Conservation (phyloP, 2,797 vertebrate species). For the Thunnus albacares region DNA sequence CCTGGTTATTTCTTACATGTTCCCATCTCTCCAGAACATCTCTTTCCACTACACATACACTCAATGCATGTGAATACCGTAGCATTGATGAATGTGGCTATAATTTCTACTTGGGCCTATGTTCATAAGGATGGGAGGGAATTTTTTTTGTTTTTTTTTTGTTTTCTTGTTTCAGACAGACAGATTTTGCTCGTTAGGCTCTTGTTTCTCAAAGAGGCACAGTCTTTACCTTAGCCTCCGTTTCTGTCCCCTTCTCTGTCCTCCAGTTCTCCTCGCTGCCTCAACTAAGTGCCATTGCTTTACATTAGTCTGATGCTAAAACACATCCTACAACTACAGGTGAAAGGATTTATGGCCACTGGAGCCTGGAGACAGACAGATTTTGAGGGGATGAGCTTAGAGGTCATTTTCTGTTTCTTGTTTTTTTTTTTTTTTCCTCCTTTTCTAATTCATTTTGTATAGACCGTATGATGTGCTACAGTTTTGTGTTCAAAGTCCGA, state of each 20-base stretch:
- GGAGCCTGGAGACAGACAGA: background rate
- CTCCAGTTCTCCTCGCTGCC: slow-evolving; percentile 23
- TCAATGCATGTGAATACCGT: slow-evolving; percentile 51
- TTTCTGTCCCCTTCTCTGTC: slow-evolving; percentile 30
- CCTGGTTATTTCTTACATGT: slow-evolving; percentile 26
- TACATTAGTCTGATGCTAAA: slow-evolving; percentile 16
- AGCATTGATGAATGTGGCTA: slow-evolving; percentile 39
- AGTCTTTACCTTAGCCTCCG: slow-evolving; percentile 18
- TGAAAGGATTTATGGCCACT: slow-evolving; percentile 27
- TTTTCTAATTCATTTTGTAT: slow-evolving; percentile 72
- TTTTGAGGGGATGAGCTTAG: slow-evolving; percentile 10
- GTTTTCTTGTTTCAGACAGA: slow-evolving; percentile 47
- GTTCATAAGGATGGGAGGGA: slow-evolving; percentile 39
- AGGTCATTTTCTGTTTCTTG: slow-evolving; percentile 8
- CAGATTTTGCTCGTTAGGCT: slow-evolving; percentile 24
- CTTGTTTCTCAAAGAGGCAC: slow-evolving; percentile 25
- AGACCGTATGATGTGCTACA: slow-evolving; percentile 65
- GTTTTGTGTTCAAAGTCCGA: slow-evolving; percentile 61
- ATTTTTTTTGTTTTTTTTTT: slow-evolving; percentile 18
- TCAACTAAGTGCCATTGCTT: slow-evolving; percentile 27
- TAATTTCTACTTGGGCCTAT: slow-evolving; percentile 48
- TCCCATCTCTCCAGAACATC: slow-evolving; percentile 35
- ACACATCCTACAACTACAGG: slow-evolving; percentile 15
- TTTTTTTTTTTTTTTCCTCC: slow-evolving; percentile 12
- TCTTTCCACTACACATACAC: slow-evolving; percentile 24